Conservation (phyloP, 2,797 vertebrate genomes). For the Otus scops region DNA sequence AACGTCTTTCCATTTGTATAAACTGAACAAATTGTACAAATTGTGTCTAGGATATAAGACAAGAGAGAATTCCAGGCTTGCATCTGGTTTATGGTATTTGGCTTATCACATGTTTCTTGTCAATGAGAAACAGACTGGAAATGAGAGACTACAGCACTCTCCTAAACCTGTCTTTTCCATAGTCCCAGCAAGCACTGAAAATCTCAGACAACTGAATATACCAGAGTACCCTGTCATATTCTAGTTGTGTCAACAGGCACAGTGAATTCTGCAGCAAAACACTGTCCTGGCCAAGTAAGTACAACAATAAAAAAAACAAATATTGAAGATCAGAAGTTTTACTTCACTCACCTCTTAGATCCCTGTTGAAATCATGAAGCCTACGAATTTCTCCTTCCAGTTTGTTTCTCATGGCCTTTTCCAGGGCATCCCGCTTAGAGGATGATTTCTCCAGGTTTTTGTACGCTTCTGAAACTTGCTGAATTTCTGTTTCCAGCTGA, state of each 20-base stretch:
- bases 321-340: not conserved
- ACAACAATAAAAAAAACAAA: not conserved
- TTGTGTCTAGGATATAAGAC: slow-evolving; percentile 34
- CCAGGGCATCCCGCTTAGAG: slow-evolving; percentile 91
- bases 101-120: slow-evolving; percentile 40
- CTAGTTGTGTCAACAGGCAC: not conserved
- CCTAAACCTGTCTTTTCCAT: slow-evolving; percentile 4
- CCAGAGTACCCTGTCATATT: not conserved
- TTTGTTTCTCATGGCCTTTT: slow-evolving; percentile 98
- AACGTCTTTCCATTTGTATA: slow-evolving; percentile 31
- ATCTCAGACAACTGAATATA: not conserved
- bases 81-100: slow-evolving; percentile 55
- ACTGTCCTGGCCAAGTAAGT: not conserved
- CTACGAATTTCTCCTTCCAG: slow-evolving; percentile 95
- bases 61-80: slow-evolving; percentile 39
- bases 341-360: slow-evolving; percentile 88
- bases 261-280: not conserved
- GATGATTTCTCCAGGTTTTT: slow-evolving; percentile 97
- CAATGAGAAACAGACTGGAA: slow-evolving; percentile 52
- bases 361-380: slow-evolving; percentile 97
- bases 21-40: slow-evolving; percentile 65
- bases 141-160: not conserved
- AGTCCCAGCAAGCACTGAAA: not conserved
- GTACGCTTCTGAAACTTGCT: slow-evolving; percentile 94
- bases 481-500: slow-evolving; percentile 96